phyloP scores from a whole-genome alignment of 2,888 invertebrate genomes.

The Pilophorus perplexus region DNA sequence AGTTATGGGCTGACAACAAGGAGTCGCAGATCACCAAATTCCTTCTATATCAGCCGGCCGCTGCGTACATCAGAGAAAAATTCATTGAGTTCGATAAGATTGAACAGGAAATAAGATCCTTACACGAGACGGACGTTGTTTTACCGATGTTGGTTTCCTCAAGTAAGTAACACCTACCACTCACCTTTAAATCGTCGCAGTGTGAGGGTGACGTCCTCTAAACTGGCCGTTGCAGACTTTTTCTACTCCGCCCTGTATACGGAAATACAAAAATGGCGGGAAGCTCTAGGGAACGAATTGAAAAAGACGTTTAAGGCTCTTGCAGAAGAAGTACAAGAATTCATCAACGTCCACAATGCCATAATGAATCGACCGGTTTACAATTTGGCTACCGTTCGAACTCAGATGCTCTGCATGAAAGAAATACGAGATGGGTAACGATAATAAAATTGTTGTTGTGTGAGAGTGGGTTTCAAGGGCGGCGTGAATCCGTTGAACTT shows the following conservation, averaged over 20 bases:
- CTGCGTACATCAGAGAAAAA: slow-evolving; percentile 32
- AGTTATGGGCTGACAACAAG: slow-evolving; percentile 37
- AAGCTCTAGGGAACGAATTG: slow-evolving; percentile 66
- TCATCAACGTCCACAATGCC: slow-evolving; percentile 68
- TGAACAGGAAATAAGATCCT: slow-evolving; percentile 24
- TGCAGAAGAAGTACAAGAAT: slow-evolving; percentile 67
- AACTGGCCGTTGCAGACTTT: slow-evolving; percentile 43
- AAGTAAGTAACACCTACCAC: slow-evolving; percentile 24
- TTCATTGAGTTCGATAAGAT: slow-evolving; percentile 38
- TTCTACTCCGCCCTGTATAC: slow-evolving; percentile 56
- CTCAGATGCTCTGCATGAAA: slow-evolving; percentile 76
- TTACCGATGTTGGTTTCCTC: slow-evolving; percentile 31
- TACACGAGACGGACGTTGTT: slow-evolving; percentile 25
- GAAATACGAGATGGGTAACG: slow-evolving; percentile 63
- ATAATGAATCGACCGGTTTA: slow-evolving; percentile 43
- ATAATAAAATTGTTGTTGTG: background rate
- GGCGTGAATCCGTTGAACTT: too few species aligned
- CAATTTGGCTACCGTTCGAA: slow-evolving; percentile 57
- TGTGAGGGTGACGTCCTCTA: too few species aligned
- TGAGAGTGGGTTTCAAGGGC: too few species aligned
- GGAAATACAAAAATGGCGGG: slow-evolving; percentile 79
- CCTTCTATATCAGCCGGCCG: slow-evolving; percentile 24
- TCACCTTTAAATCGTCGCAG: too few species aligned
- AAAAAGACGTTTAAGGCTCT: slow-evolving; percentile 68
- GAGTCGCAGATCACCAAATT: slow-evolving; percentile 22